Conservation (phyloP, 2,888 invertebrate genomes). For the Philereme vetulata region DNA sequence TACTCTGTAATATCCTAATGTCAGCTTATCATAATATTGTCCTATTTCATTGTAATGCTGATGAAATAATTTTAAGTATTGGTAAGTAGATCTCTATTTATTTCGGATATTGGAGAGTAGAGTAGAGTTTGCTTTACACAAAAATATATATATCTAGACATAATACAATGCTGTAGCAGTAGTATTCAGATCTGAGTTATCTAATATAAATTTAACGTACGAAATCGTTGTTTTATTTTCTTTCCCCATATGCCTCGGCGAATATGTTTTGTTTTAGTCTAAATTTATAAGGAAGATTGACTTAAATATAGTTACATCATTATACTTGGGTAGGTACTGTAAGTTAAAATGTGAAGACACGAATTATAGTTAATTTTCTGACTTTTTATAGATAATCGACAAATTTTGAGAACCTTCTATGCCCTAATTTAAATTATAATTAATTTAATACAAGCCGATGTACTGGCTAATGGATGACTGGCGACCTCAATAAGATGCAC, state of each 20-base stretch:
- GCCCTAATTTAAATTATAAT: no score
- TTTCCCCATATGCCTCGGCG: slow-evolving; percentile 51
- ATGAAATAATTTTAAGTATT: no score
- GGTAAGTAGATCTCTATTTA: background rate
- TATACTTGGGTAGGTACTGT: no score
- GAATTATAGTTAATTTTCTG: no score
- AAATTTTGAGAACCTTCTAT: no score
- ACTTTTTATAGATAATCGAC: no score
- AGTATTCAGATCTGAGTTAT: slow-evolving; percentile 75
- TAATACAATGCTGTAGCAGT: slow-evolving; percentile 55
- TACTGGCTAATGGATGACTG: no score
- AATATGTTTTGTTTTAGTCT: slow-evolving; percentile 35
- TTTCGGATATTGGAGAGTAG: slow-evolving; percentile 20
- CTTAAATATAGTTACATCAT: no score
- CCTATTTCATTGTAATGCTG: background rate
- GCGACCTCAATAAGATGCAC: no score
- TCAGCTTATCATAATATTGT: background rate
- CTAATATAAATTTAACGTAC: slow-evolving; percentile 81
- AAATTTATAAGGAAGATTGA: background rate
- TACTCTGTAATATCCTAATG: slow-evolving; percentile 13
- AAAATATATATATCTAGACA: slow-evolving; percentile 30
- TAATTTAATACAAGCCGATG: no score
- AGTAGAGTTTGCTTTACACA: slow-evolving; percentile 9
- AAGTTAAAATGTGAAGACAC: no score
- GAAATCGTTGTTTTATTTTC: slow-evolving; percentile 75